Conservation (phyloP, 2,888 invertebrate species). For the Hoplodrina blanda region DNA sequence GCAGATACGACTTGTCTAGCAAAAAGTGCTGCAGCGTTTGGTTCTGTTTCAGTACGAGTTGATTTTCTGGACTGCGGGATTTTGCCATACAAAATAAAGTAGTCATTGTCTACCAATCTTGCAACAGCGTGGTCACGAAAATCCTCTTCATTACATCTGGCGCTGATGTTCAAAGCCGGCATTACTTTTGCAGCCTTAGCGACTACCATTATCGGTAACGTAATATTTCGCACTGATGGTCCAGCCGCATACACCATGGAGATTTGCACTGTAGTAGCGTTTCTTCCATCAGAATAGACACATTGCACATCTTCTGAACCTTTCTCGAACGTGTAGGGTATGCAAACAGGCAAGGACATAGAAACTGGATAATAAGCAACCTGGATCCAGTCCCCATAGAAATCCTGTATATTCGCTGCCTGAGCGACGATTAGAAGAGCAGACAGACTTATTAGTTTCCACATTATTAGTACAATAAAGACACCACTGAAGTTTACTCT, state of each 20-base stretch:
- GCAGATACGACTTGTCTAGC: constrained; percentile 12
- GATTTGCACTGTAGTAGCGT: neutral
- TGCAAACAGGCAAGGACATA: constrained; percentile 7
- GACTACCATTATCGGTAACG: neutral
- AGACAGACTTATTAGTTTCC: constrained; percentile 29
- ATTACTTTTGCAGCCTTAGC: constrained; percentile 15
- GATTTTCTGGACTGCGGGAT: neutral
- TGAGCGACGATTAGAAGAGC: constrained; percentile 19
- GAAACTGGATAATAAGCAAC: constrained; percentile 27
- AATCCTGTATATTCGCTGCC: constrained; percentile 13
- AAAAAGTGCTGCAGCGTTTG: constrained; percentile 14
- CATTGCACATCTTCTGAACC: constrained; percentile 13
- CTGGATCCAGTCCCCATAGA: constrained; percentile 29
- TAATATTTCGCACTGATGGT: accelerated
- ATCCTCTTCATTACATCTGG: constrained; percentile 17
- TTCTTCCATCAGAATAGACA: constrained; percentile 30
- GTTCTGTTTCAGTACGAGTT: constrained; percentile 3
- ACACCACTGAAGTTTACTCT: no score
- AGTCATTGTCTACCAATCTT: constrained; percentile 22
- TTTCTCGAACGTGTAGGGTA: neutral
- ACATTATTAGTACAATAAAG: constrained; percentile 26
- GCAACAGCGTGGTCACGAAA: neutral
- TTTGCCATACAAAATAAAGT: constrained; percentile 22
- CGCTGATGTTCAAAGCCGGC: constrained; percentile 10
- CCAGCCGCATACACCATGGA: neutral